A percentile compares a stretch with the other conserved stretches of the same genome.
These are phyloP conservation scores for Pasiphila rectangulata DNA, from an alignment of 2,888 invertebrate genomes.

Conservation along the genomic window DNA sequence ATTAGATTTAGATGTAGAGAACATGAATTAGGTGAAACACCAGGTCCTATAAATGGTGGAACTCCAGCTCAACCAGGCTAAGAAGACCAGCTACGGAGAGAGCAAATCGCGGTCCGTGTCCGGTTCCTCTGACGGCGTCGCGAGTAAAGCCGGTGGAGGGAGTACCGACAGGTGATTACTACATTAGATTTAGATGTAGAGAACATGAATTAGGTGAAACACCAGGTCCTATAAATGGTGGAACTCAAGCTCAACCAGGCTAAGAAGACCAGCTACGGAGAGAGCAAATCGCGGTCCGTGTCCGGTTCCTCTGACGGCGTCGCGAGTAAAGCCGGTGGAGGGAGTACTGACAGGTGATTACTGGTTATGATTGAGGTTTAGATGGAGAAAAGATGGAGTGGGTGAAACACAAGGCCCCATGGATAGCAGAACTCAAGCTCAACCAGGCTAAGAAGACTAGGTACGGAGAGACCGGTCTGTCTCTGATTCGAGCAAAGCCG, in stretches of 20 bases:
- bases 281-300: conserved; percentile 56
- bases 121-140: conserved; percentile 44
- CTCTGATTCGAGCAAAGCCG: conserved; percentile 47
- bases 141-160: conserved; percentile 47
- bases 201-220: neutral
- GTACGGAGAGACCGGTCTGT: conserved; percentile 55
- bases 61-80: conserved; percentile 88
- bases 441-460: conserved; percentile 86
- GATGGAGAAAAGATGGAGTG: neutral
- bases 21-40: neutral
- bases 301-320: conserved; percentile 48
- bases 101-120: conserved; percentile 58
- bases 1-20: neutral
- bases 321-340: conserved; percentile 45
- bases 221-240: conserved; percentile 71
- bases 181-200: neutral
- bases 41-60: conserved; percentile 81
- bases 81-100: conserved; percentile 77
- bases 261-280: conserved; percentile 79
- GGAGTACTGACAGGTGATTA: conserved; percentile 63
- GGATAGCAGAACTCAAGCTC: conserved; percentile 88
- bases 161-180: conserved; percentile 61
- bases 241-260: conserved; percentile 90
- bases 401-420: neutral
- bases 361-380: neutral